A percentile compares a stretch with the other conserved stretches of the same genome.
Conservation (phyloP, 2,113 vertebrate species). For the Pituophis catenifer region DNA sequence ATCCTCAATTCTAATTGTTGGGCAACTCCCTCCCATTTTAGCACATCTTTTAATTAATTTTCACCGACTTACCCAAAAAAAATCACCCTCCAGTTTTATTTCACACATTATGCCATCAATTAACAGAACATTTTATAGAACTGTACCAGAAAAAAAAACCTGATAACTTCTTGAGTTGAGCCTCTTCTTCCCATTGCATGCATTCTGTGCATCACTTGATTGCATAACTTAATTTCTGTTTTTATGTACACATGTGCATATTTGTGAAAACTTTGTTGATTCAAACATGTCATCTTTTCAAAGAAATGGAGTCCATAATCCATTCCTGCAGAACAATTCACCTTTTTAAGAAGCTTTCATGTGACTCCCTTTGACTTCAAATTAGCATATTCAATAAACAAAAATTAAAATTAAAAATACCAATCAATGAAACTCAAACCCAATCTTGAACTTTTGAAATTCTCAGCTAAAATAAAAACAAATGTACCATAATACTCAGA, state of each 20-base stretch:
- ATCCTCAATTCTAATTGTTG: background rate
- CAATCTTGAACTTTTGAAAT: constrained; percentile 3
- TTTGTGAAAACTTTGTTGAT: background rate
- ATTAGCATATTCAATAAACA: background rate
- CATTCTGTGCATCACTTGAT: background rate
- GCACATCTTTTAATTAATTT: background rate
- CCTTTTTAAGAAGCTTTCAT: background rate
- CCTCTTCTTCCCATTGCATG: background rate
- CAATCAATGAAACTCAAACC: background rate
- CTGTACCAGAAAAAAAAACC: background rate
- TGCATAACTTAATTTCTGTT: background rate
- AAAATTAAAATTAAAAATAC: background rate
- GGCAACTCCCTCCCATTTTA: background rate
- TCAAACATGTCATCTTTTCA: background rate
- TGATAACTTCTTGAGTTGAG: background rate
- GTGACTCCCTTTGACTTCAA: background rate
- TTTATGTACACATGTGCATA: background rate
- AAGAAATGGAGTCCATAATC: background rate
- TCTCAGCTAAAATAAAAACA: background rate
- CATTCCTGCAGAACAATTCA: background rate
- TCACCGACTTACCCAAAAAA: background rate
- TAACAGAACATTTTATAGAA: background rate
- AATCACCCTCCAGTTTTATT: background rate
- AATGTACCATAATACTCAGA: background rate
- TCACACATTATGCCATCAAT: background rate